Evolutionary conservation across 2,888 invertebrate genomes (phyloP).

Genomic region (Gisinianus flammeolus): DNA sequence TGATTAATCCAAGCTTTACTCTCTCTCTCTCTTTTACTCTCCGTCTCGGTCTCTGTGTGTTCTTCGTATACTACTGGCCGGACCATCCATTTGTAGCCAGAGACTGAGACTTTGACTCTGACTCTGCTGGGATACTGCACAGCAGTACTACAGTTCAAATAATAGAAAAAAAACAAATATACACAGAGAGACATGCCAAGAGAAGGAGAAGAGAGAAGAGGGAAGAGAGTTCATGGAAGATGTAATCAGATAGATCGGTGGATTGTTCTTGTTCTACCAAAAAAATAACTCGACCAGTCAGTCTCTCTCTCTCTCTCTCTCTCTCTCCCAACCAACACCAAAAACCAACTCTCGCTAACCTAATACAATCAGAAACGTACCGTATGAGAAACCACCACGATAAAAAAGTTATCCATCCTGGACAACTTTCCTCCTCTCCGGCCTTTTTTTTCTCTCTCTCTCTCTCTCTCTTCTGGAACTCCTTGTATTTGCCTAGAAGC

Average conservation of each 20-base stretch:
- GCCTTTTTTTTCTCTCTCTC: not conserved
- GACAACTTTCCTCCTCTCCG: conserved; percentile 31
- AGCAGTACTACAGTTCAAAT: not conserved
- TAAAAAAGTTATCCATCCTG: conserved; percentile 39
- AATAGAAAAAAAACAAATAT: not conserved
- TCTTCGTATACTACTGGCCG: not conserved
- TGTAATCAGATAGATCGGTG: conserved; percentile 13
- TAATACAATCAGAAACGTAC: conserved; percentile 32
- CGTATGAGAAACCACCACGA: conserved; percentile 22
- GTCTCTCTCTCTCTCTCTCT: not conserved
- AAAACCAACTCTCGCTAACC: conserved; percentile 12
- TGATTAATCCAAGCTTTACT: conserved; percentile 47
- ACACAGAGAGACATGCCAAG: not conserved
- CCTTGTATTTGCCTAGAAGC: not conserved
- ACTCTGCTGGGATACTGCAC: not conserved
- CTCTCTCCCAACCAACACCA: not conserved
- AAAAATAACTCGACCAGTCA: conserved; percentile 23
- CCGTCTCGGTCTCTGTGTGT: not conserved
- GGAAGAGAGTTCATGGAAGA: not conserved
- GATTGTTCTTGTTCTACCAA: conserved; percentile 7
- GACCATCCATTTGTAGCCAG: not conserved
- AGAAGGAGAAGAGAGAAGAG: not conserved
- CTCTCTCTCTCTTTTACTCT: conserved; percentile 23
- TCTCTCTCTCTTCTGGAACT: not conserved
- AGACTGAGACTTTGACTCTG: not conserved